Evolutionary conservation across 23 tunicate species (phyloP).

Genomic region (Trididemnum nubilum): DNA sequence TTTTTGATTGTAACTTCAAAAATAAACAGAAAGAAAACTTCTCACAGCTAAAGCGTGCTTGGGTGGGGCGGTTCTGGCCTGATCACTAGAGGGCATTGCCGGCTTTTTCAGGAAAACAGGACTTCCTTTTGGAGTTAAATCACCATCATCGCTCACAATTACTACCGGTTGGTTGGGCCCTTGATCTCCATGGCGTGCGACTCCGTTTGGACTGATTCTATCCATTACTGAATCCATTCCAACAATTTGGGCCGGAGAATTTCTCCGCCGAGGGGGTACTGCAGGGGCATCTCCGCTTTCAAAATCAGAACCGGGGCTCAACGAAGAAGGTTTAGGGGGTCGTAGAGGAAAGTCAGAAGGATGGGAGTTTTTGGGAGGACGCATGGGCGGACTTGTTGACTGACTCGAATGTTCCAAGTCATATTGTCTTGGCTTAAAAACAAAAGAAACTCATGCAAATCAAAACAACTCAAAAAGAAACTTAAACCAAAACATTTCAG

Average conservation of each 20-base stretch:
- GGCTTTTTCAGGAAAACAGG: constrained; percentile 8
- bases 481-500: no score
- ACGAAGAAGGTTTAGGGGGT: constrained; percentile 60
- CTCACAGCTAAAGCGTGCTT: background rate
- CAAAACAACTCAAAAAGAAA: background rate
- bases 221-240: background rate
- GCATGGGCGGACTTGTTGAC: constrained; percentile 39
- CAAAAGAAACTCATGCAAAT: constrained; percentile 8
- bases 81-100: background rate
- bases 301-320: background rate
- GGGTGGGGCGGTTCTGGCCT: background rate
- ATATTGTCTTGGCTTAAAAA: constrained; percentile 75
- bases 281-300: constrained; percentile 70
- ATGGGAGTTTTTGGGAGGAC: constrained; percentile 52
- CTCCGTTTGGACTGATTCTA: background rate
- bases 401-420: constrained; percentile 21
- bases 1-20: no score
- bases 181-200: background rate
- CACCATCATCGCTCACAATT: constrained; percentile 25
- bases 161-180: background rate
- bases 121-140: constrained; percentile 70
- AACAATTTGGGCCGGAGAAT: constrained; percentile 45
- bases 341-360: constrained; percentile 36
- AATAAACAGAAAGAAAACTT: background rate
- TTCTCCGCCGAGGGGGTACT: constrained; percentile 94